Conservation (phyloP, 2,113 vertebrate genomes). For the Campylomormyrus numenius region DNA sequence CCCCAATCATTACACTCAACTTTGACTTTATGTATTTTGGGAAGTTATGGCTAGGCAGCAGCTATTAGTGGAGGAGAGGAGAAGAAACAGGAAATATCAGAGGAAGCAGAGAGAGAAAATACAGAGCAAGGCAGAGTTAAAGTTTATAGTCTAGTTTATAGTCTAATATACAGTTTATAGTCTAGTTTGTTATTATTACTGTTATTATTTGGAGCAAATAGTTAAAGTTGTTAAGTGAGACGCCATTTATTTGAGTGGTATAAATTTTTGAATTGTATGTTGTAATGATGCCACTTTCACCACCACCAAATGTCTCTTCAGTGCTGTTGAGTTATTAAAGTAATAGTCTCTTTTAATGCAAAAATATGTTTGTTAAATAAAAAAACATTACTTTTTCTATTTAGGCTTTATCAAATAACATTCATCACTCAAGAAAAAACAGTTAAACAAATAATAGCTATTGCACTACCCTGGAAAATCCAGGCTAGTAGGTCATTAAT, state of each 20-base stretch:
- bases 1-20: too few relatives aligned
- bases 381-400: background rate
- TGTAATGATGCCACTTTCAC: background rate
- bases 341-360: background rate
- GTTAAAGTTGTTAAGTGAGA: background rate
- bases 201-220: too few relatives aligned
- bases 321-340: background rate
- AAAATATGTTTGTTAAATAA: background rate
- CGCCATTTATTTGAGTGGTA: background rate
- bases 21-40: too few relatives aligned
- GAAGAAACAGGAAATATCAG: too few relatives aligned
- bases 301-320: background rate
- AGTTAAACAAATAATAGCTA: background rate
- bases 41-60: too few relatives aligned
- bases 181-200: too few relatives aligned
- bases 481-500: background rate
- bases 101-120: too few relatives aligned
- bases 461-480: background rate
- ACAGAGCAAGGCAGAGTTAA: too few relatives aligned
- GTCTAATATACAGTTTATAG: background rate
- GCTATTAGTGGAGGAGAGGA: too few relatives aligned
- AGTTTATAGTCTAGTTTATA: too few relatives aligned
- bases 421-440: background rate
- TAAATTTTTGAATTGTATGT: background rate
- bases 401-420: background rate